A percentile compares a stretch with the other conserved stretches of the same genome.
Evolutionary conservation across 2,113 vertebrate genomes (phyloP).

Genomic region (Paralichthys olivaceus): DNA sequence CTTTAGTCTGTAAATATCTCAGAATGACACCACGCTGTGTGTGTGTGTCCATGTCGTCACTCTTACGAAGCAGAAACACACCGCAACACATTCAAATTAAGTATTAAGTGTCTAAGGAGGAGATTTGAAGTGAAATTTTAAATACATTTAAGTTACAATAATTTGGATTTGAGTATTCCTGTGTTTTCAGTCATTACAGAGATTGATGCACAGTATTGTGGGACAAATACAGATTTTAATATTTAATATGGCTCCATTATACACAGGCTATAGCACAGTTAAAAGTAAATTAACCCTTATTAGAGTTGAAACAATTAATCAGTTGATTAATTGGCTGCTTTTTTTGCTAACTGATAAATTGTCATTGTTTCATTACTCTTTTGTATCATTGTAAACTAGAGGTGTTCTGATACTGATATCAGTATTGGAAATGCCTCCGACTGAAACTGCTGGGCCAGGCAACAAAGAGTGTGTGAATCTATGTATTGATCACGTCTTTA

Average conservation of each 20-base stretch:
- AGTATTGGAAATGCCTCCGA: too few species aligned
- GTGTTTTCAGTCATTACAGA: too few species aligned
- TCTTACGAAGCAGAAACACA: neutral
- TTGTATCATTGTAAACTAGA: too few species aligned
- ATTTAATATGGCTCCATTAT: neutral
- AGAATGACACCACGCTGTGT: neutral
- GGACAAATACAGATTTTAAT: neutral
- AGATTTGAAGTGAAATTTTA: neutral
- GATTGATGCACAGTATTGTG: neutral
- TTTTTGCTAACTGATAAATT: too few species aligned
- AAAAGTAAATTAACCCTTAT: neutral
- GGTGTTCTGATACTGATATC: too few species aligned
- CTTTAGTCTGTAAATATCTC: slow-evolving; percentile 22
- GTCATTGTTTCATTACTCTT: too few species aligned
- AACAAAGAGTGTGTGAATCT: too few species aligned
- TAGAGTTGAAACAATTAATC: neutral
- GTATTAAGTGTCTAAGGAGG: neutral
- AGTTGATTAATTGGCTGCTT: too few species aligned
- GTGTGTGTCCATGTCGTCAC: neutral
- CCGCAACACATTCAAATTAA: neutral
- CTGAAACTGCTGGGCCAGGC: too few species aligned
- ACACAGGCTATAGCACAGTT: neutral
- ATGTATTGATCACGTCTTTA: too few species aligned
- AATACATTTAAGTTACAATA: too few species aligned
- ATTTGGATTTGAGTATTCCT: too few species aligned